Base-by-base conservation (phyloP, 2,797 vertebrate genomes). In the Antennarius maculatus region DNA sequence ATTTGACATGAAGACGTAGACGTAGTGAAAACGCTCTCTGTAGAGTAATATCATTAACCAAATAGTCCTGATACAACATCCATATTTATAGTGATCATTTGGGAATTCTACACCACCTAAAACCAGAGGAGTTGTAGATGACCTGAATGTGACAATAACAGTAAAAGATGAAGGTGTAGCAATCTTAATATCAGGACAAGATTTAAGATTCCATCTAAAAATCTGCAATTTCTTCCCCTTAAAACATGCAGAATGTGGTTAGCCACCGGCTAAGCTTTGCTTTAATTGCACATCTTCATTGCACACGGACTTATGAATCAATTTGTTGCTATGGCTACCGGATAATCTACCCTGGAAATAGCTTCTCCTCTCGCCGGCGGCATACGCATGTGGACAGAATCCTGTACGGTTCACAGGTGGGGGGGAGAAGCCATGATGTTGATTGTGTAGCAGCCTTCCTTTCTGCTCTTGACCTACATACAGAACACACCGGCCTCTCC, bases 381-480 rank as follows among this genome's bases (percentile, higher is more conserved):
- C 42, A 14, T 56, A 46, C 53, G 55, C 14, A 65, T 50, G 15
- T 48, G 18, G 4, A 59, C 57, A 60, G 49, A 61, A 58, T 43
- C 52, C 18, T n/a, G n/a, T 43, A 27, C 34, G 69, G 54, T 65
- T 75, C 23, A 63, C 56, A 66, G 59, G 54, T 39, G 51, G 60
- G 16, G 29, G 14, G 42, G 14, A 41, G 27, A 23, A 57, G 52
- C 65, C 41, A 5, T 37, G 37, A 31, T 54, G 47, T 59, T 69
- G 67, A 80, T 62, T 70, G 42, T 73, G 61, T 68, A 45, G 56
- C 17, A 45, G 61, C 57, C 54, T 23, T 49, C 66, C 43, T 49
- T 69, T 63, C 7, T 71, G 14, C 45, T 58, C 54, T 54, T 83
- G 85, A 86, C 77, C 77, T 80, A 87, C 76, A 82, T 83, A 71